Conservation (phyloP, 2,113 vertebrate species). For the Zosterops pallidus region DNA sequence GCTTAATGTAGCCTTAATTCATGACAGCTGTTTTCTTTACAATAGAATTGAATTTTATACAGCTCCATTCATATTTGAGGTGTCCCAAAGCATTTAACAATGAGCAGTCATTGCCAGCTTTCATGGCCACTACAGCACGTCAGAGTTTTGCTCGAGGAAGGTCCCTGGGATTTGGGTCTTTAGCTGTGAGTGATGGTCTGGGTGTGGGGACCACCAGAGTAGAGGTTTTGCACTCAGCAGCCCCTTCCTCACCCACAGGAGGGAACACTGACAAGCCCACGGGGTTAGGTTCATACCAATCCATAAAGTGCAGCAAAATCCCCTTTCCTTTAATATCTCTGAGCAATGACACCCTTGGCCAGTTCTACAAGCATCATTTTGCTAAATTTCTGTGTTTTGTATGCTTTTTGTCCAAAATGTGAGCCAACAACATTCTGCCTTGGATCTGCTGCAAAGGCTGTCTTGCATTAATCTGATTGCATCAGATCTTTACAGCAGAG, state of each 20-base stretch:
- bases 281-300: background rate
- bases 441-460: background rate
- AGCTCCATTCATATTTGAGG: conserved; percentile 48
- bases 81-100: conserved; percentile 51
- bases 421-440: background rate
- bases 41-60: conserved; percentile 12
- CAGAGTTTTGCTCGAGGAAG: background rate
- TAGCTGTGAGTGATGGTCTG: background rate
- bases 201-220: background rate
- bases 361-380: background rate
- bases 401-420: background rate
- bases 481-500: background rate
- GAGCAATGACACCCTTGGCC: background rate
- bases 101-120: background rate
- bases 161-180: background rate
- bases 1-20: background rate
- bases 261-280: background rate
- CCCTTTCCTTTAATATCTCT: background rate
- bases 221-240: background rate
- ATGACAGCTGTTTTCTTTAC: conserved; percentile 65
- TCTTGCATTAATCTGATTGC: background rate
- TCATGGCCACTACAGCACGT: accelerated
- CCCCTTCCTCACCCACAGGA: background rate
- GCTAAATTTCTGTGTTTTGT: background rate
- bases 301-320: background rate